Evolutionary conservation across 2,113 vertebrate species (phyloP).

Genomic region (Ciconia boyciana): DNA sequence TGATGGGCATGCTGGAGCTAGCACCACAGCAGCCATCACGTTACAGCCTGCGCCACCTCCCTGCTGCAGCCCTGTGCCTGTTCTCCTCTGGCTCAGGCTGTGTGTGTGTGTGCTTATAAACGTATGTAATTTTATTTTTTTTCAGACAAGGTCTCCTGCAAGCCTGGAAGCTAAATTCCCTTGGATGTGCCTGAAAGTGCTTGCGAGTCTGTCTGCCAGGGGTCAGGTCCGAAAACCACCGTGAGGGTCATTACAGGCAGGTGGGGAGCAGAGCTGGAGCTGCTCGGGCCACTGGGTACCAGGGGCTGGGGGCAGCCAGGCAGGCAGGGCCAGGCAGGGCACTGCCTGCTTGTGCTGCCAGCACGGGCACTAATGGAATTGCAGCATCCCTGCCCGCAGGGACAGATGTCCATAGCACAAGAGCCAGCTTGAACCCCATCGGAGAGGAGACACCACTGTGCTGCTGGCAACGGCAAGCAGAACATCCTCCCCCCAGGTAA

Average conservation of each 20-base stretch:
- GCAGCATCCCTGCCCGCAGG: neutral
- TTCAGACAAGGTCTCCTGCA: neutral
- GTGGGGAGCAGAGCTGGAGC: neutral
- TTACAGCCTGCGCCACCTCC: neutral
- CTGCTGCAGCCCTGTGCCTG: neutral
- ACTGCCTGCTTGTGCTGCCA: neutral
- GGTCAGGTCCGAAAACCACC: neutral
- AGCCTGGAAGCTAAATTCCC: neutral
- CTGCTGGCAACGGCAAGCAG: neutral
- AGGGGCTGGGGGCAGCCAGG: too few relatives aligned
- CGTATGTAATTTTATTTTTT: neutral
- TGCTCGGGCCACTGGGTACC: accelerated
- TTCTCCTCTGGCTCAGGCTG: neutral
- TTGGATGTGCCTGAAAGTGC: neutral
- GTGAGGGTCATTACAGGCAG: neutral
- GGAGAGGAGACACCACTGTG: neutral
- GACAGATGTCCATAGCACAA: neutral
- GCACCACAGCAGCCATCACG: neutral
- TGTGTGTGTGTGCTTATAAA: neutral
- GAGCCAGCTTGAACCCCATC: neutral
- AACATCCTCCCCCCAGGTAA: neutral
- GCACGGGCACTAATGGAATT: neutral
- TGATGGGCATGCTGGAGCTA: neutral
- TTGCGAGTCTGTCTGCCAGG: neutral
- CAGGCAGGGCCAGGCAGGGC: neutral